Evolutionary conservation across 2,888 invertebrate species (phyloP).

Genomic region (Meandrusa payeni): DNA sequence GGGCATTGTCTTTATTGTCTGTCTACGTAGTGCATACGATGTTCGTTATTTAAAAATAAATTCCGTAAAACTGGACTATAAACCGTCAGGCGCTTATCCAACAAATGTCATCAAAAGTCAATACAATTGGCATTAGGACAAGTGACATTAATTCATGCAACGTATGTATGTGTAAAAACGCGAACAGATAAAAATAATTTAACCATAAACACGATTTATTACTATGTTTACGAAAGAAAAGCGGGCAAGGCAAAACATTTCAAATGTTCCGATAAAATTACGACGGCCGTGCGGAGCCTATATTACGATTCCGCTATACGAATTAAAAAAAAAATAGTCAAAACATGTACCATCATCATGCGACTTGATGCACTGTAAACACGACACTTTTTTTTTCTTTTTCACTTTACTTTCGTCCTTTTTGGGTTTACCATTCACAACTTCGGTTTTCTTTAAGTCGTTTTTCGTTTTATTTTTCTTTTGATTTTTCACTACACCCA

Average conservation of each 20-base stretch:
- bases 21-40: not conserved
- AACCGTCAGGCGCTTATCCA: constrained; percentile 21
- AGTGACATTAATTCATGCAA: not conserved
- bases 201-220: constrained; percentile 21
- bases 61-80: constrained; percentile 19
- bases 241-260: constrained; percentile 32
- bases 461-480: constrained; percentile 55
- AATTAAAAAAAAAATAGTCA: constrained; percentile 27
- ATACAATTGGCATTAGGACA: constrained; percentile 22
- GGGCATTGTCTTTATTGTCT: no score
- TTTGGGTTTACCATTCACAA: constrained; percentile 59
- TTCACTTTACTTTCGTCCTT: constrained; percentile 67
- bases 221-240: constrained; percentile 29
- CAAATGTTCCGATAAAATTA: constrained; percentile 21
- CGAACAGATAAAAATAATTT: constrained; percentile 17
- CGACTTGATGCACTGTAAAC: constrained; percentile 76
- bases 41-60: constrained; percentile 10
- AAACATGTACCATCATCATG: constrained; percentile 63
- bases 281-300: constrained; percentile 1
- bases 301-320: constrained; percentile 12
- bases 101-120: constrained; percentile 14
- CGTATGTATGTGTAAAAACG: constrained; percentile 5
- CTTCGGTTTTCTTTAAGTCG: constrained; percentile 36
- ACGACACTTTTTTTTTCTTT: constrained; percentile 75
- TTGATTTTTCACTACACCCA: constrained; percentile 71